A percentile compares a stretch with the other conserved stretches of the same genome.
Conservation (phyloP, 2,888 invertebrate species). For the Auanema sp. region DNA sequence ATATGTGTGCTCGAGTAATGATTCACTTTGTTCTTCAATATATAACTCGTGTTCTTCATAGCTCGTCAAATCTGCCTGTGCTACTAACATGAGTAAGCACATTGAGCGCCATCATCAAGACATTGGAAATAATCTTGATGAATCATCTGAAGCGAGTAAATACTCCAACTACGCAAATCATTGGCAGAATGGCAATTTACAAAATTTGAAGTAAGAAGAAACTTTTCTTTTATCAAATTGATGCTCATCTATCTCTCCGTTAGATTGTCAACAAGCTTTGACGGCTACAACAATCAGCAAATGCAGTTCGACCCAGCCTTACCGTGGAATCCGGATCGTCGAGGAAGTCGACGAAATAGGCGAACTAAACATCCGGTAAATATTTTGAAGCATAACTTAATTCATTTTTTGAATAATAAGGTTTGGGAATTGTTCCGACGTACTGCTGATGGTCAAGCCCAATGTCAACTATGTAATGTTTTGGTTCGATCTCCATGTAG, state of each 20-base stretch:
- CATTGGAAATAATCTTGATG: neutral
- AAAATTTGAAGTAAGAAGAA: neutral
- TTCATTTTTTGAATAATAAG: constrained; percentile 6
- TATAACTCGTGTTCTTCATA: neutral
- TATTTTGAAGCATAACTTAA: neutral
- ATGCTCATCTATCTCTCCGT: neutral
- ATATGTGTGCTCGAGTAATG: constrained; percentile 12
- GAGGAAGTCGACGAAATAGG: constrained; percentile 20
- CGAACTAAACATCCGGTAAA: constrained; percentile 27
- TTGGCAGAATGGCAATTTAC: neutral
- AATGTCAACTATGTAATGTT: constrained; percentile 23
- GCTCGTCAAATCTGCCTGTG: constrained; percentile 20
- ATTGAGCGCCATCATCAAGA: constrained; percentile 21
- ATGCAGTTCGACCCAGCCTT: constrained; percentile 4
- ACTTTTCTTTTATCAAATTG: neutral
- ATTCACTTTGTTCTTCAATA: neutral
- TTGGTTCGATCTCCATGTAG: constrained; percentile 30
- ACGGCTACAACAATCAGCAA: neutral
- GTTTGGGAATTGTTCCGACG: constrained; percentile 29
- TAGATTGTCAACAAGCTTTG: neutral
- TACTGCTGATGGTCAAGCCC: constrained; percentile 18
- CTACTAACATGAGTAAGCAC: constrained; percentile 21
- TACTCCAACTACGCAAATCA: too few relatives aligned
- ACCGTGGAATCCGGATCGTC: constrained; percentile 14
- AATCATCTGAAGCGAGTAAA: neutral